Evolutionary conservation across 2,888 invertebrate genomes (phyloP), one percentile per base, ranked within the genome.

Genomic region (Latrodectus hesperus): DNA sequence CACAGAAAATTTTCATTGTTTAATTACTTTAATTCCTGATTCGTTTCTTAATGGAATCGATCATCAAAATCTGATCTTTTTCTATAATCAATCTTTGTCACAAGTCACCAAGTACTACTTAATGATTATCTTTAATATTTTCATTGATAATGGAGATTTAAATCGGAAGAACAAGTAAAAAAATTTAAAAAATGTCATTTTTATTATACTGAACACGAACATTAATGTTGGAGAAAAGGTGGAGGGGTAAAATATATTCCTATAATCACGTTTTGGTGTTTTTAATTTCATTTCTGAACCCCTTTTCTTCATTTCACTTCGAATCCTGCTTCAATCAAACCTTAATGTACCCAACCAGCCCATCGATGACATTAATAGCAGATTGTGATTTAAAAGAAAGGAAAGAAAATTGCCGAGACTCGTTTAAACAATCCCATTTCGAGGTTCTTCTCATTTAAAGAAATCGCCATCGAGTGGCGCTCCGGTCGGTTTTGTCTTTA

Each of bases 401-500:
- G 52, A 55, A 67, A 68, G 70, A 74, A 79, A 79, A 79, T 85
- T 74, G 74, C 72, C 65, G 72, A 53, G 72, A 72, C 64, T 84
- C 84, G 73, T 53, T 84, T 67, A 84, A 85, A 68, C 84, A 68
- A 79, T 79, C 60, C 84, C 79, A 79, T 74, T 74, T 17, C 74
- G n/a, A 22, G 72, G 80, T 51, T 12, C 49, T 70, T 64, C 68
- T 79, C 84, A 86, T 86, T 86, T 79, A 68, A 86, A 79, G 84
- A 85, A 85, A 85, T 85, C 68, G 84, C 26, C 79, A 51, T 55
- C 71, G 71, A 70, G 72, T 51, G 76, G 26, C 55, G 76, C 49
- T 49, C 26, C 77, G 72, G 51, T 76, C 72, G 85, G 83, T 83
- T 86, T 86, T 86, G 85, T 86, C 85, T 80, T 76, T 80, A 80